Evolutionary conservation across 2,113 vertebrate species (phyloP).

Genomic region (Edolisoma coerulescens): DNA sequence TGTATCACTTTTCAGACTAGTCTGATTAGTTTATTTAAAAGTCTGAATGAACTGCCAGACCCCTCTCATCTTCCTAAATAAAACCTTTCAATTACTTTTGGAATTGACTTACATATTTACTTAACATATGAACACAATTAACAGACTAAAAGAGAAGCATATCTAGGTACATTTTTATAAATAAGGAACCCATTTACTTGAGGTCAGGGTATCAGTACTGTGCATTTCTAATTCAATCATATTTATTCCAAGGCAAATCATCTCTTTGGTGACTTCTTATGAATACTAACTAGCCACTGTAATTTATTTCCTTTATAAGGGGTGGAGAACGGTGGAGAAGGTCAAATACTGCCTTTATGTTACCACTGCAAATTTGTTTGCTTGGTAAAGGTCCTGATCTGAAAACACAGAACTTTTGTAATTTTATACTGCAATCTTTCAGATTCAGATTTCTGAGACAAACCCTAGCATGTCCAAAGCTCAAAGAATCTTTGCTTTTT

Average conservation of each 20-base stretch:
- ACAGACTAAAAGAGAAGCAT: background rate
- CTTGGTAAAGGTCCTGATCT: background rate
- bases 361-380: background rate
- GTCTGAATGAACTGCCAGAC: background rate
- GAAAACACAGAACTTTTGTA: background rate
- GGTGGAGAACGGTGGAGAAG: background rate
- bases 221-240: slow-evolving; percentile 64
- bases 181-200: slow-evolving; percentile 30
- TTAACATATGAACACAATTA: background rate
- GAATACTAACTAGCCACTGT: slow-evolving; percentile 32
- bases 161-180: slow-evolving; percentile 14
- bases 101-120: slow-evolving; percentile 31
- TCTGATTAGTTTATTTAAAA: background rate
- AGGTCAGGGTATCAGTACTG: slow-evolving; percentile 54
- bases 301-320: slow-evolving; percentile 18
- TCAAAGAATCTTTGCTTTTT: background rate
- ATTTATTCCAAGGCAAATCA: slow-evolving; percentile 52
- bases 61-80: background rate
- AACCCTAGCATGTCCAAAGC: background rate
- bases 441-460: background rate
- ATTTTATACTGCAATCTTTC: background rate
- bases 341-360: background rate
- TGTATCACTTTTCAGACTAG: background rate
- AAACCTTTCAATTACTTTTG: slow-evolving; percentile 23
- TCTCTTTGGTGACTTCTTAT: slow-evolving; percentile 21